Conservation (phyloP, 2,888 invertebrate genomes). For the Neria commutata region DNA sequence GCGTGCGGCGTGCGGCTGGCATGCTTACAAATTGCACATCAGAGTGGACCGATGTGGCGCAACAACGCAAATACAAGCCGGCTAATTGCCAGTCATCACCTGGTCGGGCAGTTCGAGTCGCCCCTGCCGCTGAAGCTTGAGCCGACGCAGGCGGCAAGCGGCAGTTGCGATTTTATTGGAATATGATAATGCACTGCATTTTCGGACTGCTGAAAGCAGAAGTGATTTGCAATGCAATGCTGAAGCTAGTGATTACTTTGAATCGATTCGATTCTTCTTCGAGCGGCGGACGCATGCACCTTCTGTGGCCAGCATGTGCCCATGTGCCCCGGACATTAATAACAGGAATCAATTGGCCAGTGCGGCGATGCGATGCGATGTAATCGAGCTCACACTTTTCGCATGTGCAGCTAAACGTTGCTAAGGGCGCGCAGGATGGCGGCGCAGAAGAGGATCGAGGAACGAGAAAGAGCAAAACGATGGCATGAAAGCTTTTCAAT, state of each 20-base stretch:
- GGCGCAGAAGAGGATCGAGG: too few species aligned
- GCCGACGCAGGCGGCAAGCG: neutral
- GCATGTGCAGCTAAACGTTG: too few species aligned
- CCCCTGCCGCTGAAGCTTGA: neutral
- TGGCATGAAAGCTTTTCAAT: too few species aligned
- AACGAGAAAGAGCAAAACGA: too few species aligned
- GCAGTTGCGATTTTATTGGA: constrained; percentile 6
- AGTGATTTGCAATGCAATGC: constrained; percentile 42
- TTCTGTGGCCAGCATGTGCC: constrained; percentile 34
- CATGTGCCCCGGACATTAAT: constrained; percentile 26
- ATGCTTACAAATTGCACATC: constrained; percentile 5
- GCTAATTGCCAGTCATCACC: constrained; percentile 22
- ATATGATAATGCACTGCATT: constrained; percentile 11
- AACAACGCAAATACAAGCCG: constrained; percentile 24
- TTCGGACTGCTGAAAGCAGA: constrained; percentile 37
- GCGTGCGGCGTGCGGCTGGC: too few species aligned
- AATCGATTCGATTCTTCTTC: neutral
- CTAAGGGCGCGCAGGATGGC: too few species aligned
- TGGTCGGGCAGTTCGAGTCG: neutral
- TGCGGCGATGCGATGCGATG: constrained; percentile 6
- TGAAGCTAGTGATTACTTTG: constrained; percentile 19
- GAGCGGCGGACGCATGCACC: constrained; percentile 8
- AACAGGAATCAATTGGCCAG: neutral
- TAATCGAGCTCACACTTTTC: constrained; percentile 24
- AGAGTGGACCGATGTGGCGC: neutral